These are phyloP conservation scores for Eueremaeus valkanovi DNA, from an alignment of 2,888 invertebrate species.

Conservation along the genomic window DNA sequence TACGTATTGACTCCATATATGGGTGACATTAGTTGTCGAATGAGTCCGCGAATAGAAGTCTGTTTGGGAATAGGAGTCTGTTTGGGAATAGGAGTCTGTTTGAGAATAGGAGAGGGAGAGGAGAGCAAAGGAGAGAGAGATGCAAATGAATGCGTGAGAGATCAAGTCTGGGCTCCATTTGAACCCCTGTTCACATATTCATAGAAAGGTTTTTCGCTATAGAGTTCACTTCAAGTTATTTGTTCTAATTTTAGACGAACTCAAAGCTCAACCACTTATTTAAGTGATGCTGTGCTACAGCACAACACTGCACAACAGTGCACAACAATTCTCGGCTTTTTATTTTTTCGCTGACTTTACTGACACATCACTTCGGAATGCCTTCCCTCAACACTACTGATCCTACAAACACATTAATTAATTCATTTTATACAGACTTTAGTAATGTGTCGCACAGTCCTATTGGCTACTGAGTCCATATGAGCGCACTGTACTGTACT, in stretches of 20 bases:
- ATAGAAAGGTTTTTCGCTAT: not conserved
- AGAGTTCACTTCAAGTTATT: slow-evolving; percentile 5
- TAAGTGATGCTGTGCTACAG: not conserved
- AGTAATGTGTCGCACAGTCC: too few relatives aligned
- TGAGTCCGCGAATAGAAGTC: too few relatives aligned
- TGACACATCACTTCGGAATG: not conserved
- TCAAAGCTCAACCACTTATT: not conserved
- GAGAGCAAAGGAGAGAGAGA: too few relatives aligned
- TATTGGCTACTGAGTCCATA: too few relatives aligned
- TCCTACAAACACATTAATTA: too few relatives aligned
- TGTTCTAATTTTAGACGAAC: slow-evolving; percentile 1
- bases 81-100: too few relatives aligned
- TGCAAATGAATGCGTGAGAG: slow-evolving; percentile 16
- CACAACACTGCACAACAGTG: too few relatives aligned
- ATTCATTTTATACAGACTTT: too few relatives aligned
- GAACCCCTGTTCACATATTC: not conserved
- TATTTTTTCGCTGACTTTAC: not conserved
- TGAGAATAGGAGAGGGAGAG: too few relatives aligned
- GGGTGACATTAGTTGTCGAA: not conserved
- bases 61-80: too few relatives aligned
- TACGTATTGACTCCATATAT: not conserved
- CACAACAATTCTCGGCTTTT: not conserved
- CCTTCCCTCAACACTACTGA: not conserved
- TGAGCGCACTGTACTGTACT: too few relatives aligned
- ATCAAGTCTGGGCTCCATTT: slow-evolving; percentile 19